Evolutionary conservation across 2,113 vertebrate genomes (phyloP).

Genomic region (Crotalus horridus): DNA sequence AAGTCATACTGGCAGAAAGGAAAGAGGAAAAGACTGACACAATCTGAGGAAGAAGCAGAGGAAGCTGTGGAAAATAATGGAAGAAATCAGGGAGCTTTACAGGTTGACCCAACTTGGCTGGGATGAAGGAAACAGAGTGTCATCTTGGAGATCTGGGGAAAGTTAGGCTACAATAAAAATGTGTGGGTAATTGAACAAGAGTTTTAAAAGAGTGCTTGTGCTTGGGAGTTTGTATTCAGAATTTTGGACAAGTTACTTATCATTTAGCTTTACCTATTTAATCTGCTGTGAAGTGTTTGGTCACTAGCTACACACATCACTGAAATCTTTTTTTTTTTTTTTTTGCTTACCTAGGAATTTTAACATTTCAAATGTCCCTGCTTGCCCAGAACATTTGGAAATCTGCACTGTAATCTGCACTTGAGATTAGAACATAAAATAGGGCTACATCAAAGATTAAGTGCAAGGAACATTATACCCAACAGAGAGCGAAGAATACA

Average conservation of each 20-base stretch:
- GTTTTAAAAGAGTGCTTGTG: neutral
- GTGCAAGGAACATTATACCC: neutral
- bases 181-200: neutral
- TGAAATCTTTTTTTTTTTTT: neutral
- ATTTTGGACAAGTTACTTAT: neutral
- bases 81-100: neutral
- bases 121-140: neutral
- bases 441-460: neutral
- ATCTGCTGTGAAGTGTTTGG: neutral
- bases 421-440: neutral
- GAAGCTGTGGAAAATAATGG: neutral
- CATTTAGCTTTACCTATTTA: neutral
- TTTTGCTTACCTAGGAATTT: neutral
- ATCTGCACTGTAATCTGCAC: neutral
- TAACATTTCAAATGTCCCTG: neutral
- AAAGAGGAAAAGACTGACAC: neutral
- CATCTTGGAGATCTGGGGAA: neutral
- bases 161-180: neutral
- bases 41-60: neutral
- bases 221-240: neutral
- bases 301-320: neutral
- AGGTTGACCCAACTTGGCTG: neutral
- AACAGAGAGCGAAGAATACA: neutral
- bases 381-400: neutral
- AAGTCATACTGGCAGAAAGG: neutral